Percentiles rank a stretch among this genome's conserved stretches.
Evolutionary conservation across 1,140 invertebrate species (phyloP).

Genomic region (Bombus ignitus): DNA sequence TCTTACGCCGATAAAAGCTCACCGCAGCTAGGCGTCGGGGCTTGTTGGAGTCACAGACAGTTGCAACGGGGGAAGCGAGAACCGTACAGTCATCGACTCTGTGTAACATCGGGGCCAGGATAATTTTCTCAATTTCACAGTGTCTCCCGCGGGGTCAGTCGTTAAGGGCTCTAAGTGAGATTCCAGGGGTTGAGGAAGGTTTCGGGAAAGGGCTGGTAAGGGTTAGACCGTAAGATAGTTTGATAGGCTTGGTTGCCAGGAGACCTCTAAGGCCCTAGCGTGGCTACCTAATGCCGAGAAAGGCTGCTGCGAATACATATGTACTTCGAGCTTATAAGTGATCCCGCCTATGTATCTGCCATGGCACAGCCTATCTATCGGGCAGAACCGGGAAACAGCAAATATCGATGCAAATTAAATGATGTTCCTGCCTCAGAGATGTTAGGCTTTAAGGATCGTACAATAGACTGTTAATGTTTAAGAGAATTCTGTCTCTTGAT

Average conservation of each 20-base stretch:
- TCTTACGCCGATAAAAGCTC: conserved; percentile 57
- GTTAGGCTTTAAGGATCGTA: conserved; percentile 29
- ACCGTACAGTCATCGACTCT: conserved; percentile 73
- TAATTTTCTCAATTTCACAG: conserved; percentile 83
- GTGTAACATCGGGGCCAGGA: conserved; percentile 73
- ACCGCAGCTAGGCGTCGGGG: conserved; percentile 26
- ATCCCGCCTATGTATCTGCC: conserved; percentile 61
- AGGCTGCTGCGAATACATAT: conserved; percentile 69
- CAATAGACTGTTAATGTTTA: conserved; percentile 44
- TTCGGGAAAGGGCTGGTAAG: conserved; percentile 68
- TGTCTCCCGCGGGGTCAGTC: conserved; percentile 80
- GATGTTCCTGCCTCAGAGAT: conserved; percentile 32
- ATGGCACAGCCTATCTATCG: conserved; percentile 37
- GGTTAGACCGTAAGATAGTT: conserved; percentile 81
- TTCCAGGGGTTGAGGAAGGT: conserved; percentile 73
- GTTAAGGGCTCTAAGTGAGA: conserved; percentile 81
- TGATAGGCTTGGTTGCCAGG: conserved; percentile 82
- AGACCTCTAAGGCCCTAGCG: conserved; percentile 76
- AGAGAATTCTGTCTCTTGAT: neutral
- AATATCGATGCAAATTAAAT: conserved; percentile 58
- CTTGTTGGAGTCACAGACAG: conserved; percentile 1
- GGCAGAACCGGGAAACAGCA: conserved; percentile 24
- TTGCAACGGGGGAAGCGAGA: conserved; percentile 63
- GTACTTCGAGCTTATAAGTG: conserved; percentile 66
- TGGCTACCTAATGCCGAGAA: conserved; percentile 74